Conservation (phyloP, 2,113 vertebrate species). For the Ariopsis seemanni region DNA sequence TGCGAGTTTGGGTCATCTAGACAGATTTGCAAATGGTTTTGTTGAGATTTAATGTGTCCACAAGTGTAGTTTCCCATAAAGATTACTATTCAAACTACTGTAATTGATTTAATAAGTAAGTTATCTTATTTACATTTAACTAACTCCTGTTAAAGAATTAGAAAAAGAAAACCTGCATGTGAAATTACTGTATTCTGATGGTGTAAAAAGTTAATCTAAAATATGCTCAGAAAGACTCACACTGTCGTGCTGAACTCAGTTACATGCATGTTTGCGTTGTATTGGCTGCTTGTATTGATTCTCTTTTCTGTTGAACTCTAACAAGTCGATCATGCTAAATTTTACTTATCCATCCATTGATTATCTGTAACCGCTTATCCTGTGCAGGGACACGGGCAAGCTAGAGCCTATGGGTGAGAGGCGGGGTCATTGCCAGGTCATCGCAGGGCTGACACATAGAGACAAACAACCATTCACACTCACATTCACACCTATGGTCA, state of each 20-base stretch:
- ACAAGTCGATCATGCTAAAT: background rate
- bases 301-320: background rate
- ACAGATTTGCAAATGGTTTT: background rate
- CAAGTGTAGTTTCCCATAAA: conserved; percentile 6
- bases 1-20: too few relatives aligned
- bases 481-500: too few relatives aligned
- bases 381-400: too few relatives aligned
- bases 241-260: conserved; percentile 8
- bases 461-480: too few relatives aligned
- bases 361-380: too few relatives aligned
- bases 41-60: background rate
- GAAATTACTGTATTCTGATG: background rate
- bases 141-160: too few relatives aligned
- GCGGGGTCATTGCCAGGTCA: too few relatives aligned
- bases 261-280: conserved; percentile 49
- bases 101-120: background rate
- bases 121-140: too few relatives aligned
- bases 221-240: background rate
- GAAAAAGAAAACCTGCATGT: too few relatives aligned
- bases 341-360: background rate
- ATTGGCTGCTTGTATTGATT: conserved; percentile 46
- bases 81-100: background rate
- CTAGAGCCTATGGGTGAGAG: too few relatives aligned
- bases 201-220: background rate
- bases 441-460: too few relatives aligned